Base-by-base conservation (phyloP, 1,140 invertebrate genomes). In the Solen grandis region DNA sequence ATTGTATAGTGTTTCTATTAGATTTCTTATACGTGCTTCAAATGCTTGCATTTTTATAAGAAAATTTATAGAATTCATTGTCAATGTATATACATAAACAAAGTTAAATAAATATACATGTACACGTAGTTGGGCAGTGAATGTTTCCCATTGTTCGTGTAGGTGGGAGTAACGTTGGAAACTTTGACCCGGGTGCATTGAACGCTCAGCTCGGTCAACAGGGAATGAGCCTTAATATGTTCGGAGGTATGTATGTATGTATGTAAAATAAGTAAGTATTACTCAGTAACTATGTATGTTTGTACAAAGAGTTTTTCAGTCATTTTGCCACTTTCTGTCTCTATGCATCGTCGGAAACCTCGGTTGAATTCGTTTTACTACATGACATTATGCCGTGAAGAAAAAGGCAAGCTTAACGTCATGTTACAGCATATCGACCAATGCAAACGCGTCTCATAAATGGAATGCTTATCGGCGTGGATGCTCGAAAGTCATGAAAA, bases 161-260 rank as follows among this genome's bases (percentile, higher is more conserved):
- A 35, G 73, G 73, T 31, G 50, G 29, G 1, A 76, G 22, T 31
- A 55, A 27, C 29, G 13, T 33, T n/a, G 72, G 60, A 2, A 66
- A 66, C 29, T 76, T 76, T 29, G 50, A 76, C 36, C 73, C 73
- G 16, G 60, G 60, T 35, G 27, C 22, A 25, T 65, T 76, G 60
- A 76, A 76, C 33, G 60, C 73, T 35, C 31, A 52, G 22, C 60
- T 76, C 10, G 73, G 60, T 3, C 33, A 31, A 14, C 60, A 76
- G 29, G 73, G 73, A 52, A 66, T 66, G 60, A 76, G 73, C 31
- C 46, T 76, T 10, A 76, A 76, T 31, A 76, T 76, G 73, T 76
- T 76, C 35, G 73, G 73, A 65, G 73, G 73, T 76, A 66, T 27
- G 29, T 35, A 19, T 14, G 16, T 38, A 29, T n/a, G n/a, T n/a